Base-by-base conservation (phyloP, 2,888 invertebrate species). In the Idaea straminata region DNA sequence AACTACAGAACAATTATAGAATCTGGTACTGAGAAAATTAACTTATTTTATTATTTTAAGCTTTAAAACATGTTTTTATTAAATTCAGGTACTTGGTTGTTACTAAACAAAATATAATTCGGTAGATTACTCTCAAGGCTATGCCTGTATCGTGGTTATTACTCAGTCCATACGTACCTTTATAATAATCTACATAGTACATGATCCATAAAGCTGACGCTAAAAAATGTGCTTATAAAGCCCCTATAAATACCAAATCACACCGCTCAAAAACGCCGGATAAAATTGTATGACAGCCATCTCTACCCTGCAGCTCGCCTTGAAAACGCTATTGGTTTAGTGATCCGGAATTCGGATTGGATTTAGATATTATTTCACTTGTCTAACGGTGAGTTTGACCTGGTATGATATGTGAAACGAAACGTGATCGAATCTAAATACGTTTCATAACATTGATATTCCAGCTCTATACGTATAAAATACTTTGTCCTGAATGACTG, bases 271-370 rank as follows among this genome's bases (percentile, higher is more conserved):
- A 47, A 47, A 38, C 36, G 59, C 25, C 60, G 65, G 47, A 47
- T 47, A 47, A 47, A 47, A 61, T 36, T 65, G 59, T 65, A 35
- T 60, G 62, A 13, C 35, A 61, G 36, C 36, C 36, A 47, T 47
- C 13, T 10, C 47, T 47, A 47, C 47, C 47, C 7, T 47, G 73
- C 77, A 74, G 77, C 76, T 77, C 80, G 76, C 81, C 80, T 82
- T 80, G 73, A 74, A 79, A 81, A 79, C 79, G 81, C 80, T 80
- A 87, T 83, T 83, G 80, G 78, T 79, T 83, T 83, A 78, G 81
- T 77, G 82, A 85, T 81, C 79, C 70, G 82, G 84, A 84, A 85
- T 85, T 87, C 82, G 81, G 84, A 87, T 86, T 85, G 82, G 81
- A 81, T 85, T 80, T 83, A 75, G 78, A 81, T 82, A 83, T 82